Evolutionary conservation across 2,113 vertebrate genomes (phyloP).

Genomic region (Anarhynchus alexandrinus): DNA sequence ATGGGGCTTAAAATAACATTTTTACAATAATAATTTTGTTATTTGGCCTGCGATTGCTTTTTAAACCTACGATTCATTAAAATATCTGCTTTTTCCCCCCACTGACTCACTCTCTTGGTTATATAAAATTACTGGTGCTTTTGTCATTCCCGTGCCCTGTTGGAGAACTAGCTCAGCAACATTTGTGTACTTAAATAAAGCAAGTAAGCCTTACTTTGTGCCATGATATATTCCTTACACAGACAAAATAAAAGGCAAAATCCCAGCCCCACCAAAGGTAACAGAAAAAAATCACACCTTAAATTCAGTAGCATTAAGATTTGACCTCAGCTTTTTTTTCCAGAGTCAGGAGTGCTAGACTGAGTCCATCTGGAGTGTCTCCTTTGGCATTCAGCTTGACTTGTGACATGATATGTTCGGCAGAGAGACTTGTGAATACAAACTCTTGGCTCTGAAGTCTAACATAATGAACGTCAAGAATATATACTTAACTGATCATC

Average conservation of each 20-base stretch:
- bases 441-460: neutral
- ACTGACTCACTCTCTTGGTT: constrained; percentile 20
- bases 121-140: constrained; percentile 33
- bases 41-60: constrained; percentile 19
- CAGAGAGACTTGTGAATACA: neutral
- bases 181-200: neutral
- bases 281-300: neutral
- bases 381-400: constrained; percentile 22
- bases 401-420: neutral
- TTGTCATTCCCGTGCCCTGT: neutral
- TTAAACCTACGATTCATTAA: constrained; percentile 22
- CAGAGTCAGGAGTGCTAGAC: neutral
- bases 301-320: neutral
- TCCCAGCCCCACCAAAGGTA: neutral
- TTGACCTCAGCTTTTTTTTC: neutral
- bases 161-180: constrained; percentile 27
- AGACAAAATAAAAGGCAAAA: neutral
- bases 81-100: neutral
- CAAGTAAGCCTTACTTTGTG: neutral
- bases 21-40: constrained; percentile 6
- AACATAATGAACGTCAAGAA: neutral
- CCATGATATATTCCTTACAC: neutral
- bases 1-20: constrained; percentile 16
- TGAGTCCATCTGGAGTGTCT: constrained; percentile 44
- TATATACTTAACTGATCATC: neutral